Evolutionary conservation across 2,113 vertebrate genomes (phyloP).

Genomic region (Spheniscus mendiculus): DNA sequence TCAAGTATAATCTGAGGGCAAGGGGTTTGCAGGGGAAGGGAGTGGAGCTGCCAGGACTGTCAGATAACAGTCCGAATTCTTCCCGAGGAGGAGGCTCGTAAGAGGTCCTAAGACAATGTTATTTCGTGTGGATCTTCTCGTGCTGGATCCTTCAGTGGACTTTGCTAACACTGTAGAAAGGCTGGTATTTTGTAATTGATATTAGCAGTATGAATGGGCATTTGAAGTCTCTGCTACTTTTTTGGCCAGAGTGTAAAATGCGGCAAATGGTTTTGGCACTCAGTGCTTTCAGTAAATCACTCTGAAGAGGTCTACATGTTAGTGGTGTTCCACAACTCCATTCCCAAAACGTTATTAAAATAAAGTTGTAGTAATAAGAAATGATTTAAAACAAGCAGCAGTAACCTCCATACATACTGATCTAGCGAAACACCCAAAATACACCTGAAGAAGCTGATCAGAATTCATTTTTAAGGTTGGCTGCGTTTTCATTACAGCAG

Average conservation of each 20-base stretch:
- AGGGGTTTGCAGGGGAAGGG: neutral
- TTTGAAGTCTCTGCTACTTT: neutral
- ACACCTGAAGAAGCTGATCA: neutral
- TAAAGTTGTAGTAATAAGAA: neutral
- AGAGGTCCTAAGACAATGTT: neutral
- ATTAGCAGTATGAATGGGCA: neutral
- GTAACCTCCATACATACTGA: neutral
- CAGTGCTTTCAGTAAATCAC: neutral
- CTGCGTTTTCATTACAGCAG: neutral
- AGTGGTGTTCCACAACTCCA: neutral
- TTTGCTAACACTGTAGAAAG: neutral
- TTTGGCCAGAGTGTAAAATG: neutral
- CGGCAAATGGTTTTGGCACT: constrained; percentile 25
- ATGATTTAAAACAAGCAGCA: neutral
- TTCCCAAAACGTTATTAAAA: neutral
- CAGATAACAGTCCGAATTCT: fast-evolving
- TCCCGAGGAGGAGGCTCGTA: fast-evolving
- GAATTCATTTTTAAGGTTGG: neutral
- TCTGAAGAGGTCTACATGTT: neutral
- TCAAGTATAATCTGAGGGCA: neutral
- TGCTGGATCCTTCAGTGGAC: neutral
- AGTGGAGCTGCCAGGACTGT: neutral
- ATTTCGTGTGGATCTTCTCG: neutral
- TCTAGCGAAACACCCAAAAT: neutral
- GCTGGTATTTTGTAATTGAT: neutral